Evolutionary conservation across 2,113 vertebrate species (phyloP), one percentile per base, ranked within the genome.

Genomic region (Atractosteus spatula): DNA sequence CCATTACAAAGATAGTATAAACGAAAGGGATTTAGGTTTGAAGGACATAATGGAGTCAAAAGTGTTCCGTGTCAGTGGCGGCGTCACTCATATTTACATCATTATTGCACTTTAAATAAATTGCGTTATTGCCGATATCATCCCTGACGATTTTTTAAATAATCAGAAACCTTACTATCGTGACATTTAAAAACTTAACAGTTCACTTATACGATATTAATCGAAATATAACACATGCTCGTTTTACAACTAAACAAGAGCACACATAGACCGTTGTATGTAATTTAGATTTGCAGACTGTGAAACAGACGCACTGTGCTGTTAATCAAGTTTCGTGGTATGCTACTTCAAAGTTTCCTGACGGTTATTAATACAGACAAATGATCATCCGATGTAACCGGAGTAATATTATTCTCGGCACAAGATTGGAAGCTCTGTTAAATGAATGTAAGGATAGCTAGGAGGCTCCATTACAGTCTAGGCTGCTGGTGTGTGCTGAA

Each of bases 351-450:
- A 56, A 74, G 66, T 16, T 12, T 29, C 66, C 17, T 8, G 5
- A 57, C 11, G 47, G 62, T 66, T 74, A 74, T 69, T 68, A 74
- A 74, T 73, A 73, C 55, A 68, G 44, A 41, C 71, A 73, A 67
- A 62, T 57, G 64, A 51, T 57, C 72, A 62, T 13, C 55, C 65
- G 29, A 8, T 68, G 72, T 62, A 68, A 73, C 57, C 7, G 54
- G 66, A 73, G 72, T 57, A 13, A 29, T 59, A 16, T 29, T 8
- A 17, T 68, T 42, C 41, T 56, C 69, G 56, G 42, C 42, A 42
- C 55, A 70, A 70, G 55, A 44, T 43, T 16, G 55, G 57, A 59
- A 59, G 68, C 10, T 29, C 70, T 64, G 57, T 17, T 29, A 16
- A 51, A 63, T 59, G 70, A 61, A n/a, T 16, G n/a, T 16, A 29